phyloP scores from a whole-genome alignment of 1,140 invertebrate species.

The Paralvinella palmiformis region DNA sequence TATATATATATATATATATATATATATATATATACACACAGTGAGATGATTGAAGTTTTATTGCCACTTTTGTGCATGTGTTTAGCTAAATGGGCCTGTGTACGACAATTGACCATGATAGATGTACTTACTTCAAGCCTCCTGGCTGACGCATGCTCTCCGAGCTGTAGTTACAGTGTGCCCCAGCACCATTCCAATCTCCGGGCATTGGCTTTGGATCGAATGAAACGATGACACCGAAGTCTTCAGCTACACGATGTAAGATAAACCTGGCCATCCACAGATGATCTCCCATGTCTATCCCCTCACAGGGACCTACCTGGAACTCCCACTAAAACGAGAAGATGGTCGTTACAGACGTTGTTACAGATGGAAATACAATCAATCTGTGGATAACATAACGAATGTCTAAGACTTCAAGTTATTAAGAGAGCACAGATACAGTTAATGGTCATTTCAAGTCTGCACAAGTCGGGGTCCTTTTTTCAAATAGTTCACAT shows the following conservation, averaged over 20 bases:
- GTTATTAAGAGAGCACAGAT: too few species aligned
- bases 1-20: too few species aligned
- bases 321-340: constrained; percentile 19
- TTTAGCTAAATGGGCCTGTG: background rate
- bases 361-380: background rate
- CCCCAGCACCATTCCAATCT: constrained; percentile 88
- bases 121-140: constrained; percentile 58
- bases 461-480: too few species aligned
- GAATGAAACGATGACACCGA: constrained; percentile 76
- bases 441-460: too few species aligned
- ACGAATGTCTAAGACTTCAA: too few species aligned
- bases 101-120: background rate
- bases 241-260: constrained; percentile 82
- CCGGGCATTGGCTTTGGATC: constrained; percentile 81
- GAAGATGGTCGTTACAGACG: background rate
- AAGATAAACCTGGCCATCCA: constrained; percentile 80
- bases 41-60: too few species aligned
- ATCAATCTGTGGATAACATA: background rate
- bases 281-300: constrained; percentile 77
- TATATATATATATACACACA: too few species aligned
- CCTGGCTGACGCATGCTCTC: constrained; percentile 76
- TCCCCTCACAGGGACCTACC: constrained; percentile 54
- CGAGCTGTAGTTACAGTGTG: constrained; percentile 83
- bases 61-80: too few species aligned
- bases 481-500: too few species aligned